Evolutionary conservation across 1,140 invertebrate genomes (phyloP).

Genomic region (Luehdorfia chinensis): DNA sequence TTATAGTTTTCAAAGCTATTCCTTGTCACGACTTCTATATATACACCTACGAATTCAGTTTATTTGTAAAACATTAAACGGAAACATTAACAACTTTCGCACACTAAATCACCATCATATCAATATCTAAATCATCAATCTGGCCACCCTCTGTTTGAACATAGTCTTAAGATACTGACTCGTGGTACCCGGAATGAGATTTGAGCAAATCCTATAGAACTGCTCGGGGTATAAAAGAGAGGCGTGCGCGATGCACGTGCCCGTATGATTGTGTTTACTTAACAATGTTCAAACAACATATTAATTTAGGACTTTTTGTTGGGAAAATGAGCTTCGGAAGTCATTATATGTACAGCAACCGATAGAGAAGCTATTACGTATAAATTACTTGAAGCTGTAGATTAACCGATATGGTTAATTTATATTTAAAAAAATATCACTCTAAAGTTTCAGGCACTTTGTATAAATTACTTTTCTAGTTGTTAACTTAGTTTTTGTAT

Average conservation of each 20-base stretch:
- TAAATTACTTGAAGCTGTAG: no score
- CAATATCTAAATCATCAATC: slow-evolving; percentile 74
- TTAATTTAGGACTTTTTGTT: slow-evolving; percentile 71
- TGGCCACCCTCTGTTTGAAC: slow-evolving; percentile 62
- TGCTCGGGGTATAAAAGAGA: slow-evolving; percentile 38
- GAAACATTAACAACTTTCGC: no score
- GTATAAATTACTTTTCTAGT: no score
- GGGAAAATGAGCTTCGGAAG: slow-evolving; percentile 60
- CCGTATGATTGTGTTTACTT: slow-evolving; percentile 70
- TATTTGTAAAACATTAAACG: no score
- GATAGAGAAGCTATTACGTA: background rate
- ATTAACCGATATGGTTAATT: no score
- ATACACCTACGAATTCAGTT: no score
- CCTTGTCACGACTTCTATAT: no score
- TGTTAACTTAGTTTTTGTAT: no score
- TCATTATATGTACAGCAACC: slow-evolving; percentile 19
- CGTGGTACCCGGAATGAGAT: slow-evolving; percentile 59
- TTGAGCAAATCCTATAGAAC: slow-evolving; percentile 64
- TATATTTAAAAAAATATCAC: no score
- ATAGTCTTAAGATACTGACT: slow-evolving; percentile 69
- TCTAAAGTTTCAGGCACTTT: no score
- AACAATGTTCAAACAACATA: slow-evolving; percentile 74
- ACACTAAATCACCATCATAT: slow-evolving; percentile 75
- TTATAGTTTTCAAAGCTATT: no score
- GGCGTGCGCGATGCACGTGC: slow-evolving; percentile 59